These are phyloP conservation scores for Tetranychus truncatus DNA, from an alignment of 2,888 invertebrate genomes.

Conservation along the genomic window DNA sequence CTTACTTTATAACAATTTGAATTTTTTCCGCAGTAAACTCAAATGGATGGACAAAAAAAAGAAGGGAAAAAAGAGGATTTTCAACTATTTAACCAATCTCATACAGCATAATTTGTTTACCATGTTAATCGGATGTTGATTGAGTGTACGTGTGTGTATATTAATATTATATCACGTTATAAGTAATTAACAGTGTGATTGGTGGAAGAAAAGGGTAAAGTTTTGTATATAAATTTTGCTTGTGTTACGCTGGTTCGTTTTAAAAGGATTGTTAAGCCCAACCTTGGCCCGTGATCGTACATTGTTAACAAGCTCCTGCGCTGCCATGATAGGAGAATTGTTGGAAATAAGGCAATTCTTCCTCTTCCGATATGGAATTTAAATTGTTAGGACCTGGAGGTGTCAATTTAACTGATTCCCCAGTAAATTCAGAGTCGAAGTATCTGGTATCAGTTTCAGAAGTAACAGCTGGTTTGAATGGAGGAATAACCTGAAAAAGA, in stretches of 20 bases:
- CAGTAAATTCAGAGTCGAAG: slow-evolving; percentile 95
- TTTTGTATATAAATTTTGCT: background rate
- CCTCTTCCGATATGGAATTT: slow-evolving; percentile 43
- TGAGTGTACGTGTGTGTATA: background rate
- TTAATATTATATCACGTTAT: background rate
- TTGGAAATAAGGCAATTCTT: slow-evolving; percentile 46
- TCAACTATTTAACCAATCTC: too few relatives aligned
- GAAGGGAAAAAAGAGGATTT: background rate
- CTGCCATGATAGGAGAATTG: slow-evolving; percentile 52
- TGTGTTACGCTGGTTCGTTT: background rate
- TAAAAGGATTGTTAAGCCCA: background rate
- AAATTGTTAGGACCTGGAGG: slow-evolving; percentile 32
- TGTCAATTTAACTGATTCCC: slow-evolving; percentile 61
- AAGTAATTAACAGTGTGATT: background rate
- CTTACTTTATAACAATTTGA: background rate
- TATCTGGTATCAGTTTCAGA: slow-evolving; percentile 92
- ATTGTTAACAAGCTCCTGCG: slow-evolving; percentile 26
- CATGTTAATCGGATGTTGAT: background rate
- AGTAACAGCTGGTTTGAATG: slow-evolving; percentile 77
- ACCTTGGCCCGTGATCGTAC: slow-evolving; percentile 14
- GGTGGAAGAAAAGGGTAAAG: background rate
- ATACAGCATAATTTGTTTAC: too few relatives aligned
- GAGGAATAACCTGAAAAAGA: slow-evolving; percentile 56
- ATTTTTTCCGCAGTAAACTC: background rate
- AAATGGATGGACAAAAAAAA: background rate